Conservation (phyloP, 2,888 invertebrate species). For the Graphium colonna region DNA sequence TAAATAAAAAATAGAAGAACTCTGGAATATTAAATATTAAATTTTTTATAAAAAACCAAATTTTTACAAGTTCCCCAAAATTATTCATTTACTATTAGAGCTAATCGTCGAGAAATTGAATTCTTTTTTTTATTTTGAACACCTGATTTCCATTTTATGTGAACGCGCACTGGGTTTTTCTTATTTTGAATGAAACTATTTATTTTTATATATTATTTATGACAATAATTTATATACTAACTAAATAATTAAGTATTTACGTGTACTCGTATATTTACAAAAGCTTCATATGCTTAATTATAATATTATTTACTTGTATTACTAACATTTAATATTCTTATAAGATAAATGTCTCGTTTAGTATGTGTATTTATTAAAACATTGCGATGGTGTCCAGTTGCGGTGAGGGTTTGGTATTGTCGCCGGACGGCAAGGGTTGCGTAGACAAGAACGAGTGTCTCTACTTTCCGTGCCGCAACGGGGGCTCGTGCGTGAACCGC, state of each 20-base stretch:
- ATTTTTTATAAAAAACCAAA: no score
- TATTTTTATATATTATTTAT: constrained; percentile 16
- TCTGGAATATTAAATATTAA: no score
- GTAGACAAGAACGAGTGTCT: constrained; percentile 97
- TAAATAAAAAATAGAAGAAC: not conserved
- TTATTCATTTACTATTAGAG: not conserved
- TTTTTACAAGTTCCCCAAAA: no score
- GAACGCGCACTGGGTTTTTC: constrained; percentile 62
- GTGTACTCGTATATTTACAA: constrained; percentile 23
- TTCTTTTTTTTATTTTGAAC: constrained; percentile 1
- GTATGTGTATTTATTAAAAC: constrained; percentile 36
- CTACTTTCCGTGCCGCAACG: constrained; percentile 95
- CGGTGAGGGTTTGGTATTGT: constrained; percentile 95
- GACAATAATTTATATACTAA: constrained; percentile 18
- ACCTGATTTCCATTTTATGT: constrained; percentile 33
- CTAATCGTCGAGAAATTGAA: not conserved
- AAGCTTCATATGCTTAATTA: constrained; percentile 23
- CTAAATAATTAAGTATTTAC: constrained; percentile 14
- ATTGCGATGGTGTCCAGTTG: constrained; percentile 84
- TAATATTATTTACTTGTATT: constrained; percentile 21
- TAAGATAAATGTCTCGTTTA: constrained; percentile 23
- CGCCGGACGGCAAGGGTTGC: constrained; percentile 94
- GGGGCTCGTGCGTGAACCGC: constrained; percentile 94
- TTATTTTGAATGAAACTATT: constrained; percentile 27
- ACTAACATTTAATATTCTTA: constrained; percentile 21